phyloP scores from a whole-genome alignment of 2,113 vertebrate genomes.

The Cinclus cinclus region DNA sequence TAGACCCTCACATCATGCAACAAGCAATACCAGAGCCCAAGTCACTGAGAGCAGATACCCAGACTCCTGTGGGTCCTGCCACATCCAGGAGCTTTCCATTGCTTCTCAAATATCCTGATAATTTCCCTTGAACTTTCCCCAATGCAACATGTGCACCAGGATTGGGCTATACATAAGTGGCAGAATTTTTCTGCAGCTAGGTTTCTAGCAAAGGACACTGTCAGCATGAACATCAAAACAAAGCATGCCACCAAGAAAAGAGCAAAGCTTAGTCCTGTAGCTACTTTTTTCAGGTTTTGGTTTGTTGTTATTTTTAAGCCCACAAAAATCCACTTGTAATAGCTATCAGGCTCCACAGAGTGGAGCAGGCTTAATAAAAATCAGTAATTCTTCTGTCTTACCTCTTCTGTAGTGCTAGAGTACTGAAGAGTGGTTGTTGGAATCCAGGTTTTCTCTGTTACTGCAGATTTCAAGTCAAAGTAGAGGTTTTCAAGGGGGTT shows the following conservation, averaged over 20 bases:
- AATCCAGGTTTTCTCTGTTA: conserved; percentile 46
- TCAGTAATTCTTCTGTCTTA: conserved; percentile 52
- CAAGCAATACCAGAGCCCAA: neutral
- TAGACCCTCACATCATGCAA: neutral
- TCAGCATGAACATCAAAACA: neutral
- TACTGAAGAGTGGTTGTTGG: conserved; percentile 19
- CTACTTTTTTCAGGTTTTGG: neutral
- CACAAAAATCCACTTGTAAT: neutral
- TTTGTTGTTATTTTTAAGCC: neutral
- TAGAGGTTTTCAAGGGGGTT: neutral
- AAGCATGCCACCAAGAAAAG: neutral
- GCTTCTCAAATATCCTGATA: neutral
- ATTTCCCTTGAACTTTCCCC: neutral
- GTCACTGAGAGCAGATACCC: neutral
- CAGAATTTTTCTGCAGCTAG: neutral
- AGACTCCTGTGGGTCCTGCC: neutral
- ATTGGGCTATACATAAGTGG: neutral
- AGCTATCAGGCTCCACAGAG: conserved; percentile 32
- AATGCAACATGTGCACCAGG: neutral
- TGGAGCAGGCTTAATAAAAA: conserved; percentile 50
- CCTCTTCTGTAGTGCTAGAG: conserved; percentile 66
- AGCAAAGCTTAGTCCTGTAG: neutral
- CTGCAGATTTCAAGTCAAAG: neutral
- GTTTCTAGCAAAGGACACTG: neutral
- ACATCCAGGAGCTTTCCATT: neutral